Base-by-base conservation (phyloP, 2,797 vertebrate genomes). In the Anguilla anguilla region DNA sequence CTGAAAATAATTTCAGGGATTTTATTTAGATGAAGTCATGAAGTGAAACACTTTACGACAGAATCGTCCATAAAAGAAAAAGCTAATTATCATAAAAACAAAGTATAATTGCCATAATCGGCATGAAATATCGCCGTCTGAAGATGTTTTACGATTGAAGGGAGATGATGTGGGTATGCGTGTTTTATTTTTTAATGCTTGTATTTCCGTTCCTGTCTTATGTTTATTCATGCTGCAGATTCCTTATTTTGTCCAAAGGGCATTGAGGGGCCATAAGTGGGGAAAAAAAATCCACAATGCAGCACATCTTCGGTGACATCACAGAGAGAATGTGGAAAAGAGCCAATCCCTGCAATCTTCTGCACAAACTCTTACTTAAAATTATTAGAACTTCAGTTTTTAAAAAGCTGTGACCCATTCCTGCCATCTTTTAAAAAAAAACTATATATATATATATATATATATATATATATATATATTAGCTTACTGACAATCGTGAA, bases 131-230 rank as follows among this genome's bases (percentile, higher is more conserved):
- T 82, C 79, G 51, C 79, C 7, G 35, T 82, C 46, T 49, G 22
- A 22, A 11, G 79, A 82, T 35, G 13, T 77, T 77, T 17, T 77
- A 85, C 35, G 7, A 69, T 6, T 64, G 53, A 87, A 77, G 11
- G 31, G 31, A 31, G 25, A 69, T 85, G 69, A 84, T 57, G 46
- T 84, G 55, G 55, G 28, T 5, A 6, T 28, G 43, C 28, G n/a
- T 83, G 81, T 43, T 59, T 86, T 87, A 87, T 87, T 69, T 55
- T 57, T 82, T 64, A 31, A n/a, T 69, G 59, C 28, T 19, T 22
- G 39, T 25, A 10, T 46, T 81, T 82, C 7, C 35, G 43, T 87
- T 72, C 46, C 49, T 53, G 79, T 69, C 7, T 57, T 69, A 87
- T 57, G 46, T 87, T 39, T 49, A 28, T 35, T 84, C 79, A 51